Evolutionary conservation across 2,797 vertebrate genomes (phyloP), one percentile per base, ranked within the genome.

Genomic region (Limosa lapponica): DNA sequence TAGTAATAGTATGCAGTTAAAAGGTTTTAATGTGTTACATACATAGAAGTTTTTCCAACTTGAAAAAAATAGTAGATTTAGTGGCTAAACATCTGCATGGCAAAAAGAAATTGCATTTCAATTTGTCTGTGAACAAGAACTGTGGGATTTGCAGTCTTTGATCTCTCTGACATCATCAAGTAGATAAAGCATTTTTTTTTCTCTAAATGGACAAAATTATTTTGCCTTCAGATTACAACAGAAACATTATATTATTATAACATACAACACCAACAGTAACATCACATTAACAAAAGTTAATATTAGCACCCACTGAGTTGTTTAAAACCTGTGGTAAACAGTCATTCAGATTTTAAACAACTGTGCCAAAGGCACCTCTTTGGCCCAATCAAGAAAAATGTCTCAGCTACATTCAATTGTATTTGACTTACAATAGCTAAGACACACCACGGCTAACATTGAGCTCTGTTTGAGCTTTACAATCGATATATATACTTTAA

Each of bases 41-140:
- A 61, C 43, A 87, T 12, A 66, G 5, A 85, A 86, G 51, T 69
- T 92, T 41, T 18, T 82, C 75, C 28, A 92, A 32, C 65, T 94
- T 75, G 30, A 48, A 75, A 95, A 82, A 48, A 72, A 69, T 3
- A 72, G 0, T 51, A 62, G 57, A 87, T 78, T 95, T 73, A 96
- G 51, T 58, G 75, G 39, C 87, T 95, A 65, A 97, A 96, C 72
- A 91, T 94, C 83, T 94, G 90, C 75, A 89, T 5, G 20, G 83
- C 12, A 88, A 73, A 92, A 97, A 82, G 83, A 91, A 80, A 95
- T 61, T 93, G 82, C 77, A 80, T 95, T 89, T 95, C 91, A 95
- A 93, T 92, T 81, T 52, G 87, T 22, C 89, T 93, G 83, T 89
- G 87, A 96, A 95, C 77, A 93, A 95, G 85, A 95, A 90, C 81